Percentiles rank a stretch among this genome's conserved stretches.
Evolutionary conservation across 2,888 invertebrate species (phyloP).

Genomic region (Penaeus monodon): DNA sequence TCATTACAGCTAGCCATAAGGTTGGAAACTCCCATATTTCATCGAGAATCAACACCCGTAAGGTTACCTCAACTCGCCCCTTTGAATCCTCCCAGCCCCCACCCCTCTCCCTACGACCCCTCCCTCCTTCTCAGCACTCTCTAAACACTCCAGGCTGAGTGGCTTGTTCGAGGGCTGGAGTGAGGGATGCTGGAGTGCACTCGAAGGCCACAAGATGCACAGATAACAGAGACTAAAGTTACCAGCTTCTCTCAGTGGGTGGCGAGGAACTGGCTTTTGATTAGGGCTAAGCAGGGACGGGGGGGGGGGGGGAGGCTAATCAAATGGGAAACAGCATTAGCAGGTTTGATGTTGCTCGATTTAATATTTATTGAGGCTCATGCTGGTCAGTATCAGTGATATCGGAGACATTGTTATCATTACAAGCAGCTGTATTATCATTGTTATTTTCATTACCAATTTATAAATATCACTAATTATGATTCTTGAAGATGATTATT

Average conservation of each 20-base stretch:
- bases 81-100: no score
- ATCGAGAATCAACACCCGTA: no score
- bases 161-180: constrained; percentile 46
- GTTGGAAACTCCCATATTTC: no score
- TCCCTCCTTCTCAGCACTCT: constrained; percentile 13
- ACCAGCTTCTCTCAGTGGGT: constrained; percentile 16
- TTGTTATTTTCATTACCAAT: no score
- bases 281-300: no score
- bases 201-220: constrained; percentile 51
- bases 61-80: no score
- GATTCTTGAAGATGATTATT: no score
- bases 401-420: neutral
- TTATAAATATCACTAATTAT: no score
- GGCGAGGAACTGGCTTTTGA: neutral
- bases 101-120: neutral
- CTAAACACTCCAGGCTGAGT: constrained; percentile 51
- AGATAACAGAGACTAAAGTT: constrained; percentile 53
- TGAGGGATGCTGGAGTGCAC: constrained; percentile 26
- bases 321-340: neutral
- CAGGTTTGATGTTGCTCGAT: neutral
- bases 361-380: neutral
- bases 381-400: neutral
- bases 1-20: no score
- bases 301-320: neutral
- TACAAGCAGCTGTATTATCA: neutral